phyloP scores from a whole-genome alignment of 2,797 vertebrate genomes.

The Epinephelus malabaricus region DNA sequence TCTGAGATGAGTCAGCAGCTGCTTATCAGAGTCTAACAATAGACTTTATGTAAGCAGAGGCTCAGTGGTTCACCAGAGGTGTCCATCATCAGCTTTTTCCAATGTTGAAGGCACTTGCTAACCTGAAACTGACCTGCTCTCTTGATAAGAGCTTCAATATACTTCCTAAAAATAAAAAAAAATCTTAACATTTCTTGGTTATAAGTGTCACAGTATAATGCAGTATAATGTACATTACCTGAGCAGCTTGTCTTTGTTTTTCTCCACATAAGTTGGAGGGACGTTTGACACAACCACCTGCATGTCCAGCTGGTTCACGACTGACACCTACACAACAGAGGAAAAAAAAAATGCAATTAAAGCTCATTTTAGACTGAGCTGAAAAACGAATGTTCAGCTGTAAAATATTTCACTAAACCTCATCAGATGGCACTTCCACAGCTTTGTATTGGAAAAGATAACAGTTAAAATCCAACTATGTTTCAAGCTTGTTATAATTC shows the following conservation, averaged over 20 bases:
- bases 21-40: not conserved
- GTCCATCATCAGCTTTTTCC: constrained; percentile 1
- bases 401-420: not conserved
- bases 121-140: no score
- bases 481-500: constrained; percentile 7
- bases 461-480: constrained; percentile 1
- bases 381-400: not conserved
- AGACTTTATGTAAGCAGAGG: not conserved
- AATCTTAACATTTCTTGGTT: no score
- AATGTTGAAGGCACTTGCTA: not conserved
- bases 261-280: constrained; percentile 95
- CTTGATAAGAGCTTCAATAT: no score
- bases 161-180: no score
- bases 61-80: not conserved
- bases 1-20: not conserved
- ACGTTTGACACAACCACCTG: constrained; percentile 98
- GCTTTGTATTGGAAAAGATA: not conserved
- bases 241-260: constrained; percentile 94
- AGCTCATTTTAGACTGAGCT: not conserved
- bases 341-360: constrained; percentile 14
- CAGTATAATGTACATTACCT: constrained; percentile 84
- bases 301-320: constrained; percentile 99
- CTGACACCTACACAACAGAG: constrained; percentile 90
- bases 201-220: not conserved
- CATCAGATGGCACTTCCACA: not conserved